phyloP scores from a whole-genome alignment of 2,888 invertebrate genomes.

The Harmothoe impar region DNA sequence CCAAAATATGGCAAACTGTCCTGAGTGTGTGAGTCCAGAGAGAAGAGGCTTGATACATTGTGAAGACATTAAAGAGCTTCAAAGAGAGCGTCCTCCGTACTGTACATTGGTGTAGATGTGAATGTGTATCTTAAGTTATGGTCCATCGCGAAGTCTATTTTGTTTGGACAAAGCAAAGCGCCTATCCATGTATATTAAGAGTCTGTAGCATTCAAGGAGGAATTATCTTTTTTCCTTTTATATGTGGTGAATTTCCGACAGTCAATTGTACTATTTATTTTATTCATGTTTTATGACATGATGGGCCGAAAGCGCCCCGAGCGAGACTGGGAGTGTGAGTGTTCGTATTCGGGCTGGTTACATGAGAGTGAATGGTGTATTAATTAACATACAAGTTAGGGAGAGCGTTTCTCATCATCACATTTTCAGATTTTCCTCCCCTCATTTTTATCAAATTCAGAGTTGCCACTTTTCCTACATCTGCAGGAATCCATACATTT shows the following conservation, averaged over 20 bases:
- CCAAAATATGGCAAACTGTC: not conserved
- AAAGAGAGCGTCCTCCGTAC: not conserved
- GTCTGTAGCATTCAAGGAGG: conserved; percentile 36
- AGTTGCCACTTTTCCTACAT: too few relatives aligned
- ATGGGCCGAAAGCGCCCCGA: not conserved
- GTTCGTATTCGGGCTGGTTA: not conserved
- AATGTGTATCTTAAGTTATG: conserved; percentile 52
- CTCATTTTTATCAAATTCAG: not conserved
- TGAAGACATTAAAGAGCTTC: not conserved
- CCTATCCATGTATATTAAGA: conserved; percentile 39
- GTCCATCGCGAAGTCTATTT: conserved; percentile 26
- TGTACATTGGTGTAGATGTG: conserved; percentile 33
- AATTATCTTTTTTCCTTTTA: not conserved
- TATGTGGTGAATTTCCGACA: not conserved
- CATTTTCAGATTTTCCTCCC: not conserved
- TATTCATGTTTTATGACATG: conserved; percentile 12
- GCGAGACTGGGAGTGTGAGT: not conserved
- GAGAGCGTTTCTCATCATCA: not conserved
- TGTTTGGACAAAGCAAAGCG: conserved; percentile 10
- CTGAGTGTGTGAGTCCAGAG: not conserved
- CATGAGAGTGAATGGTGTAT: not conserved
- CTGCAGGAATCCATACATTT: too few relatives aligned
- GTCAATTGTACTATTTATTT: conserved; percentile 39
- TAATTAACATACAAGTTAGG: not conserved
- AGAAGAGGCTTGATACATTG: not conserved